Conservation (phyloP, 2,113 vertebrate genomes). For the Vicugna pacos region DNA sequence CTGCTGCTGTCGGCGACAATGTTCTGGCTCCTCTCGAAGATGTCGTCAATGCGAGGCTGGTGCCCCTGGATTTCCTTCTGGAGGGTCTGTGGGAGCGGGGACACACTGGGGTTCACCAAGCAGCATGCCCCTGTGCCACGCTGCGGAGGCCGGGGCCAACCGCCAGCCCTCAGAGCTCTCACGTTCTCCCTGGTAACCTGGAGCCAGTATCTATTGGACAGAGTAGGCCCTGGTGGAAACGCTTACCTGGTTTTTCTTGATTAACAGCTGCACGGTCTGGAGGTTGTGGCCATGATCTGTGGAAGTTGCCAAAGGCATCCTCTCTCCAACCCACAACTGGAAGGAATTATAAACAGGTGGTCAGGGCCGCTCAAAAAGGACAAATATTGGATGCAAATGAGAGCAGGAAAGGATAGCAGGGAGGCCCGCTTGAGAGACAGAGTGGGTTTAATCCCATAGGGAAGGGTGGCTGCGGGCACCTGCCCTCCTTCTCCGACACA, state of each 20-base stretch:
- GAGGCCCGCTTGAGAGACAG: background rate
- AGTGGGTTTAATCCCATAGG: rapidly evolving
- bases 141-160: background rate
- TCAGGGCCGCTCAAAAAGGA: background rate
- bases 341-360: constrained; percentile 56
- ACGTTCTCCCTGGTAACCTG: background rate
- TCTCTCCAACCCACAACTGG: constrained; percentile 94
- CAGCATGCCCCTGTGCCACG: background rate
- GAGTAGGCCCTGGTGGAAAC: background rate
- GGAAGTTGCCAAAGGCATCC: constrained; percentile 96
- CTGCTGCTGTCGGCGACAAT: constrained; percentile 91
- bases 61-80: constrained; percentile 99
- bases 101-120: background rate
- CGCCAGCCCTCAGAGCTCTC: background rate
- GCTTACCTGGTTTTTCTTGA: constrained; percentile 98
- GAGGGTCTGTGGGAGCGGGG: constrained; percentile 89
- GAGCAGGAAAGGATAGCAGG: background rate
- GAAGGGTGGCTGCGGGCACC: background rate
- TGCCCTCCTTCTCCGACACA: rapidly evolving
- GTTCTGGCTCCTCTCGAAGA: constrained; percentile 94
- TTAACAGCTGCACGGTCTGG: constrained; percentile 97
- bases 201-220: background rate
- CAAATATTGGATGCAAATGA: background rate
- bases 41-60: constrained; percentile 95
- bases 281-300: constrained; percentile 97